Conservation (phyloP, 2,888 invertebrate species). For the Lithophane socia region DNA sequence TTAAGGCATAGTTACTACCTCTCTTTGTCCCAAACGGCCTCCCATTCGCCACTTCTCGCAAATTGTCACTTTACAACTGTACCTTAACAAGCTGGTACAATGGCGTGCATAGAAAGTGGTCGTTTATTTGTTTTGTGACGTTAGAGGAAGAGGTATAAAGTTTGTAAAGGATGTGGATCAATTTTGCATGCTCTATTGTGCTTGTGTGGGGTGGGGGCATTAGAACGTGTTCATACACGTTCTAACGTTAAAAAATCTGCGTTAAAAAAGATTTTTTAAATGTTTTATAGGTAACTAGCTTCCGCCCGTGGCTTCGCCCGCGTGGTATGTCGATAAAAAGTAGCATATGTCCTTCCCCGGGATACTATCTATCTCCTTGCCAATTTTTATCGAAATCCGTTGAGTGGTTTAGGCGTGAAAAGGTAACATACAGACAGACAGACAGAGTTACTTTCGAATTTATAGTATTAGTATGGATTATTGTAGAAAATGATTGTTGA, state of each 20-base stretch:
- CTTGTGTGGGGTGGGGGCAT: slow-evolving; percentile 11
- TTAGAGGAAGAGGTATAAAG: slow-evolving; percentile 9
- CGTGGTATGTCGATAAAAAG: no score
- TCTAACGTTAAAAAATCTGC: no score
- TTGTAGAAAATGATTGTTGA: not conserved
- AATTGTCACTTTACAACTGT: slow-evolving; percentile 66
- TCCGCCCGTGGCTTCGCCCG: no score
- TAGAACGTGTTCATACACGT: no score
- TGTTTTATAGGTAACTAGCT: not conserved
- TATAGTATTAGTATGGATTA: not conserved
- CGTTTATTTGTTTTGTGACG: slow-evolving; percentile 54
- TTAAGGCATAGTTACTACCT: slow-evolving; percentile 46
- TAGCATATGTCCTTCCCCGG: no score
- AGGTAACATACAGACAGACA: no score
- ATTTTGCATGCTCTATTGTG: slow-evolving; percentile 38
- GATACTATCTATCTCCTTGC: no score
- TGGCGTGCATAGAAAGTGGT: slow-evolving; percentile 53
- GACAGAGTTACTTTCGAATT: no score
- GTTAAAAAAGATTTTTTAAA: not conserved
- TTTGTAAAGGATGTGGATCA: slow-evolving; percentile 36
- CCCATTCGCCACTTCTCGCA: slow-evolving; percentile 56
- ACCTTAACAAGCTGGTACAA: slow-evolving; percentile 65
- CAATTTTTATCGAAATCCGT: no score
- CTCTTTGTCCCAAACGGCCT: slow-evolving; percentile 45
- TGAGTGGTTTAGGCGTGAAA: no score